phyloP scores from a whole-genome alignment of 2,113 vertebrate genomes.

The Mormyrus iriodes region DNA sequence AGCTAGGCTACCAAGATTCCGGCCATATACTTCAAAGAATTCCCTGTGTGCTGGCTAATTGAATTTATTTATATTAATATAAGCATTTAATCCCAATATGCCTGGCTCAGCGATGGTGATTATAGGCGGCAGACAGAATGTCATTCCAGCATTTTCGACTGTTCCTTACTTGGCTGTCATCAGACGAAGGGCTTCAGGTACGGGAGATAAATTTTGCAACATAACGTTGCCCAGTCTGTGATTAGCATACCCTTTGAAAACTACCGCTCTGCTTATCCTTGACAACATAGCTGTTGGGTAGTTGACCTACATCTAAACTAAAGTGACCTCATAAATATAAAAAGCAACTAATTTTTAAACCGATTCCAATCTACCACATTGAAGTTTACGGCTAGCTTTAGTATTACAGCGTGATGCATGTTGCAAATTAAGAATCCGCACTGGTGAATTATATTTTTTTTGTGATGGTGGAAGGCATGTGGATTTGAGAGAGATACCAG shows the following conservation, averaged over 20 bases:
- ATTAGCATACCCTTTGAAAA: not conserved
- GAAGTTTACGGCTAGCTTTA: not conserved
- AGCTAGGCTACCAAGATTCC: not conserved
- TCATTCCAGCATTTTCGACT: not conserved
- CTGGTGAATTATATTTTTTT: not conserved
- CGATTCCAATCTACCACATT: not conserved
- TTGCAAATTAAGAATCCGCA: not conserved
- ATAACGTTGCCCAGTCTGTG: not conserved
- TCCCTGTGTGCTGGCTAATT: not conserved
- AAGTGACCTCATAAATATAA: not conserved
- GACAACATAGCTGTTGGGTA: not conserved
- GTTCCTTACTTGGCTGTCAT: not conserved
- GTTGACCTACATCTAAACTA: not conserved
- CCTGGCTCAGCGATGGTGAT: not conserved
- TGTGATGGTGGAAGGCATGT: not conserved
- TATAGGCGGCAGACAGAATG: not conserved
- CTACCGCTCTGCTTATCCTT: not conserved
- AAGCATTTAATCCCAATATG: not conserved
- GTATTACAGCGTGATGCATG: not conserved
- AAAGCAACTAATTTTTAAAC: not conserved
- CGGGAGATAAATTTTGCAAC: not conserved
- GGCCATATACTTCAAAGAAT: not conserved
- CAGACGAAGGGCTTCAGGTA: not conserved
- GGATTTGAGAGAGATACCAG: not conserved
- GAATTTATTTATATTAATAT: not conserved